phyloP scores from a whole-genome alignment of 2,113 vertebrate genomes.

The Dasypus novemcinctus region DNA sequence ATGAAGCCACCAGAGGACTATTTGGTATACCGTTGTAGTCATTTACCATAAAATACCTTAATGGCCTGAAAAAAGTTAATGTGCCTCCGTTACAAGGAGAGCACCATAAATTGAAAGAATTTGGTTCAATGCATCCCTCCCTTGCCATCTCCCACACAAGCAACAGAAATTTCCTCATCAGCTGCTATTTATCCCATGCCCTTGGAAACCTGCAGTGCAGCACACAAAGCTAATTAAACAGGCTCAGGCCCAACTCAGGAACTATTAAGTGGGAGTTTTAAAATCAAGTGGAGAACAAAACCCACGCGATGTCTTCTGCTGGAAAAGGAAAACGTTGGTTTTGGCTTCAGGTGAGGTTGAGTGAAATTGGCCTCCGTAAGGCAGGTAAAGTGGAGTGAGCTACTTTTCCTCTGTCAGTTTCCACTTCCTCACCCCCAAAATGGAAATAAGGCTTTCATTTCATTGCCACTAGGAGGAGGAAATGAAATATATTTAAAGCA shows the following conservation, averaged over 20 bases:
- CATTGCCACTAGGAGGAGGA: not conserved
- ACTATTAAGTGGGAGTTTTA: not conserved
- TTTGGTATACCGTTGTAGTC: rapidly evolving
- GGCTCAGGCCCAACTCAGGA: not conserved
- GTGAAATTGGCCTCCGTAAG: too few species aligned
- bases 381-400: too few species aligned
- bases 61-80: not conserved
- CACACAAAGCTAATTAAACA: not conserved
- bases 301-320: rapidly evolving
- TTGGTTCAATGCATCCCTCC: rapidly evolving
- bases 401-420: not conserved
- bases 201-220: rapidly evolving
- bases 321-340: too few species aligned
- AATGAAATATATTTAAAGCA: not conserved
- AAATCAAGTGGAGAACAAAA: not conserved
- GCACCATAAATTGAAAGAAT: not conserved
- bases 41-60: not conserved
- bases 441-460: not conserved
- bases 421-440: not conserved
- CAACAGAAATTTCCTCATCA: rapidly evolving
- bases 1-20: not conserved
- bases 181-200: not conserved
- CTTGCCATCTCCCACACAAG: not conserved
- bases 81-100: not conserved
- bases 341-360: too few species aligned